Evolutionary conservation across 1,140 invertebrate species (phyloP).

Genomic region (Orchesella cincta): DNA sequence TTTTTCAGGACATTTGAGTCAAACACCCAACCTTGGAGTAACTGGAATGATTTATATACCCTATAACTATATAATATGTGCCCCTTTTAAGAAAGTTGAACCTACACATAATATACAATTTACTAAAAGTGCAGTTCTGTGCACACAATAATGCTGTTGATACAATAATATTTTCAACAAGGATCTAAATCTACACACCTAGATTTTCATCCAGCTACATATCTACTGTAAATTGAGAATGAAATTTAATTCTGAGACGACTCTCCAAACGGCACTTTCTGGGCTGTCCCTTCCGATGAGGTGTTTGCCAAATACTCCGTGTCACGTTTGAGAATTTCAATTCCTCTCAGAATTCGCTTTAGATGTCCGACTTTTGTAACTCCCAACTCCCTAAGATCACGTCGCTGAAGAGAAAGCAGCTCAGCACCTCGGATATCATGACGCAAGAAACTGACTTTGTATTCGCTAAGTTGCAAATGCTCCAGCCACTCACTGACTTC

Average conservation of each 20-base stretch:
- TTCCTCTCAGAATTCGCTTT: conserved; percentile 88
- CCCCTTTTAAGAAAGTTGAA: not conserved
- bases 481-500: conserved; percentile 79
- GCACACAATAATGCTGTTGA: no score
- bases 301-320: not conserved
- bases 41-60: not conserved
- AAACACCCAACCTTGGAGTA: not conserved
- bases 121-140: no score
- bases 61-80: not conserved
- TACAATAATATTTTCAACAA: no score
- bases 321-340: conserved; percentile 71
- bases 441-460: conserved; percentile 73
- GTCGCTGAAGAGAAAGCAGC: conserved; percentile 77
- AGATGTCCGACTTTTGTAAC: conserved; percentile 90
- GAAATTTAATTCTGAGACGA: no score
- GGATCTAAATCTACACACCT: no score
- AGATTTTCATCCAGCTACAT: no score
- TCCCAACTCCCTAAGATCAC: conserved; percentile 85
- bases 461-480: conserved; percentile 81
- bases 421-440: conserved; percentile 92
- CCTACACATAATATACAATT: not conserved
- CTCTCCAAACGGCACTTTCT: not conserved
- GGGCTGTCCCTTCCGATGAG: not conserved
- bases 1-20: not conserved
- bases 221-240: no score